Percentiles rank a stretch among this genome's conserved stretches.
Conservation (phyloP, 1,140 invertebrate genomes). For the Bombyx mandarina region DNA sequence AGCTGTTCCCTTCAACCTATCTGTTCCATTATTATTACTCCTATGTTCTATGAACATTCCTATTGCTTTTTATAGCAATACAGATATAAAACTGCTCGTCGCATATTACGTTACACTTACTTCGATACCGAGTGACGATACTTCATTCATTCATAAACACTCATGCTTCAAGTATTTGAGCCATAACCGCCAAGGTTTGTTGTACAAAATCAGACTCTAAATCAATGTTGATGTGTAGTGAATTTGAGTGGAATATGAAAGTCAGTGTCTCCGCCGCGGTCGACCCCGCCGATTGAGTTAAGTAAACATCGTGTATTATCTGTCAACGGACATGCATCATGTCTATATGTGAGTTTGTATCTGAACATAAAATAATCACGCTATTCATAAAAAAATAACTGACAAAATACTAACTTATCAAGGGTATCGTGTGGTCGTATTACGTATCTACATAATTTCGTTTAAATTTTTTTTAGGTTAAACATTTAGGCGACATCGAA, state of each 20-base stretch:
- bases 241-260: conserved; percentile 26
- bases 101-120: conserved; percentile 38
- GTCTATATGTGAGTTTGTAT: conserved; percentile 35
- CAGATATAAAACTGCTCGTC: conserved; percentile 9
- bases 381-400: conserved; percentile 58
- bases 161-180: conserved; percentile 36
- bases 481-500: too few relatives aligned
- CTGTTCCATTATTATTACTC: conserved; percentile 5
- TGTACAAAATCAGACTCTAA: conserved; percentile 46
- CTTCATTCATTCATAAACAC: conserved; percentile 66
- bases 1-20: conserved; percentile 36
- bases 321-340: conserved; percentile 64
- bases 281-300: conserved; percentile 64
- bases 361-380: conserved; percentile 50
- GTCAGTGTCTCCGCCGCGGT: conserved; percentile 27
- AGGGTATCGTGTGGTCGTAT: conserved; percentile 3
- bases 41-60: too few relatives aligned
- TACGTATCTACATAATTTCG: conserved; percentile 3
- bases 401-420: conserved; percentile 24
- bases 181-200: conserved; percentile 30
- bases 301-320: conserved; percentile 71
- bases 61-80: too few relatives aligned
- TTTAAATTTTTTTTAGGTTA: conserved; percentile 5
- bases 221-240: conserved; percentile 23
- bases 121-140: conserved; percentile 60